phyloP scores from a whole-genome alignment of 1,140 invertebrate genomes.

The Aricia agestis region DNA sequence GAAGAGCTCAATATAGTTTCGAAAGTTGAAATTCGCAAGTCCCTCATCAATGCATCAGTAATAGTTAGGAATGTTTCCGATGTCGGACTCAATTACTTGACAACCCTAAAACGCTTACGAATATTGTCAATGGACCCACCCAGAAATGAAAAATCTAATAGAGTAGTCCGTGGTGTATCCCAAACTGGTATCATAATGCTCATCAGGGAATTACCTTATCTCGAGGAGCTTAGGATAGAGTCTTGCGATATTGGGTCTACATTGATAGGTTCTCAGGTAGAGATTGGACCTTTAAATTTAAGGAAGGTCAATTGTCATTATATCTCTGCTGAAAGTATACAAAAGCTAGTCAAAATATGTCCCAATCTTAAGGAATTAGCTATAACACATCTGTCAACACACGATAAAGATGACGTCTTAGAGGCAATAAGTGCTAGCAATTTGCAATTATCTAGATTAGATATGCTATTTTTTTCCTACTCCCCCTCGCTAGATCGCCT shows the following conservation, averaged over 20 bases:
- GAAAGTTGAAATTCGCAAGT: constrained; percentile 66
- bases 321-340: constrained; percentile 61
- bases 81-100: constrained; percentile 53
- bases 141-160: constrained; percentile 56
- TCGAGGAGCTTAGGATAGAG: constrained; percentile 68
- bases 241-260: constrained; percentile 72
- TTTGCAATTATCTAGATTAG: constrained; percentile 52
- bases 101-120: constrained; percentile 57
- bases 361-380: constrained; percentile 62
- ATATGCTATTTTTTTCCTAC: constrained; percentile 68
- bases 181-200: constrained; percentile 67
- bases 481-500: constrained; percentile 55
- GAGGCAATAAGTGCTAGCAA: constrained; percentile 60
- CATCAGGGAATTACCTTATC: constrained; percentile 56
- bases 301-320: constrained; percentile 69
- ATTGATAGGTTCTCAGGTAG: constrained; percentile 49
- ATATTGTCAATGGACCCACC: constrained; percentile 69
- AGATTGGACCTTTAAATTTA: constrained; percentile 60
- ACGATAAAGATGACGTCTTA: constrained; percentile 64
- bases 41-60: constrained; percentile 70
- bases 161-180: constrained; percentile 64
- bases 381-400: constrained; percentile 61
- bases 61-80: constrained; percentile 70
- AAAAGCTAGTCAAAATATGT: constrained; percentile 65
- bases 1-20: constrained; percentile 76